phyloP scores from a whole-genome alignment of 1,140 invertebrate species.

The Chymomyza costata region DNA sequence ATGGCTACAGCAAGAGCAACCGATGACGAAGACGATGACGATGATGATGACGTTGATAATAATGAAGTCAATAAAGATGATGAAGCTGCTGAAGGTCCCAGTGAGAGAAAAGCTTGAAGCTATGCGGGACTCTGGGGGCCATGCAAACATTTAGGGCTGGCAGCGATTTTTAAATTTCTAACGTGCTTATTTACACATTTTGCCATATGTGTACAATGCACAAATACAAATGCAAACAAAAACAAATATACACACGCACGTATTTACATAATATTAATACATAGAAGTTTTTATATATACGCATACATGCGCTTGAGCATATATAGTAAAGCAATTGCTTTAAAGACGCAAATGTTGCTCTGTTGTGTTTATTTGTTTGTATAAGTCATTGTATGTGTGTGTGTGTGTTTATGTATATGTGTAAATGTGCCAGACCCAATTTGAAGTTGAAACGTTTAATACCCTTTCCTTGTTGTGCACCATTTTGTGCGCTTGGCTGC shows the following conservation, averaged over 20 bases:
- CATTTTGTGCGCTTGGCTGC: constrained; percentile 40
- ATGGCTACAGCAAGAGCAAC: constrained; percentile 25
- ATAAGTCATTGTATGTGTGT: constrained; percentile 3
- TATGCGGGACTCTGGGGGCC: background rate
- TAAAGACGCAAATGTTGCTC: too few relatives aligned
- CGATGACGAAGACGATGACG: constrained; percentile 37
- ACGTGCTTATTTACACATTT: constrained; percentile 63
- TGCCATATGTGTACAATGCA: constrained; percentile 33
- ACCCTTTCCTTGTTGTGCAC: constrained; percentile 8
- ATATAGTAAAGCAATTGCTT: too few relatives aligned
- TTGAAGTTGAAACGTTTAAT: constrained; percentile 54
- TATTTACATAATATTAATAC: constrained; percentile 1
- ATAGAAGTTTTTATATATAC: constrained; percentile 6
- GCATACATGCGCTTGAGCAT: constrained; percentile 16
- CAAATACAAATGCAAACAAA: constrained; percentile 31
- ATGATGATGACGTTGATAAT: too few relatives aligned
- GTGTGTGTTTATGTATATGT: constrained; percentile 14
- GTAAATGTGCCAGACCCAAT: constrained; percentile 28
- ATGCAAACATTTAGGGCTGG: constrained; percentile 13
- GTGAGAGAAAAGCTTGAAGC: too few relatives aligned
- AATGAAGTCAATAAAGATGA: background rate
- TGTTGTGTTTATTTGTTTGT: too few relatives aligned
- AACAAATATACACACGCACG: too few relatives aligned
- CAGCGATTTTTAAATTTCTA: constrained; percentile 52
- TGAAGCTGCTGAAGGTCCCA: constrained; percentile 2